Base-by-base conservation (phyloP, 2,888 invertebrate genomes). In the Deilephila porcellus region DNA sequence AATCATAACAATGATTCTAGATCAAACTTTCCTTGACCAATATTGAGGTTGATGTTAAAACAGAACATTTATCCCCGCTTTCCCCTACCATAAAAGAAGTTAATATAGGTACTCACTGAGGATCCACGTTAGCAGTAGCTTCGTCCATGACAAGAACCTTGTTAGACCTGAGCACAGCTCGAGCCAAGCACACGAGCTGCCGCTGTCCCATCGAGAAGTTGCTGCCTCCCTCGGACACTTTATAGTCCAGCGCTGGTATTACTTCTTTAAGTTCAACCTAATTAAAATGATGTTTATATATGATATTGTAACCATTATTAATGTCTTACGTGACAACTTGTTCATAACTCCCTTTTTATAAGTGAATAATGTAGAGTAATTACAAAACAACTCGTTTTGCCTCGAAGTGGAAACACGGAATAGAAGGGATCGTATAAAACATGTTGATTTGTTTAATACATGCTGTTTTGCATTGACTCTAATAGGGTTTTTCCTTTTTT, bases 171-270 rank as follows among this genome's bases (percentile, higher is more conserved):
- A 98, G 92, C 73, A 98, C 96, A 0, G 98, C 98, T 74, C 98
- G 93, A 0, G 97, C 98, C 74, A 98, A 90, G 83, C 98, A 98
- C 73, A 98, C 95, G 75, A 98, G 91, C 87, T 98, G 98, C 52
- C 97, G 92, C 86, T 98, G 97, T 0, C 98, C 98, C 73, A 97
- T 97, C 60, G 97, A 97, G 80, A 98, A 96, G 87, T 97, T 97
- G 14, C 94, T 90, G 0, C 97, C 97, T 0, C 97, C 97, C 86
- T 97, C 97, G 0, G 96, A 94, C 60, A 98, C 96, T 81, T 96
- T 95, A 74, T 95, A 96, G 78, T 97, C 96, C 52, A 98, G 90
- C 3, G 96, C 95, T 3, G 95, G 94, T 0, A 97, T 88, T 0
- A 95, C 93, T 59, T 96, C 96, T 84, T 97, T 97, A 59, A 98